Percentiles rank a stretch among this genome's conserved stretches.
These are phyloP conservation scores for Lacanobia wlatinum DNA, from an alignment of 2,888 invertebrate genomes.

Conservation along the genomic window DNA sequence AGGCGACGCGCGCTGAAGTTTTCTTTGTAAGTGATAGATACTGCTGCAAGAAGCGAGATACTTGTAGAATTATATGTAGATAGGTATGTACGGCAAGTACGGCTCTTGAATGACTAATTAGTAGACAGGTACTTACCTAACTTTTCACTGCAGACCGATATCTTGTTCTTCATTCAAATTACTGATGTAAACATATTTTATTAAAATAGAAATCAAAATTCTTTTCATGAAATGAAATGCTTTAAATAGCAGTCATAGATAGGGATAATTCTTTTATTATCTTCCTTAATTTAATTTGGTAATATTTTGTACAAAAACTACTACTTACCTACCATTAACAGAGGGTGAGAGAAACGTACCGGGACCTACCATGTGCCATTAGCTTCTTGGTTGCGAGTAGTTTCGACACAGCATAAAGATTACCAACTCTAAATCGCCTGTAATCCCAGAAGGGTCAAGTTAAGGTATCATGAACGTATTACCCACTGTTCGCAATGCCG, in stretches of 20 bases:
- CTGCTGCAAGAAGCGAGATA: constrained; percentile 1
- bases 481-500: constrained; percentile 37
- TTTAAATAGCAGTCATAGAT: too few species aligned
- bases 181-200: too few species aligned
- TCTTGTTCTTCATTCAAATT: background rate
- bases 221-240: too few species aligned
- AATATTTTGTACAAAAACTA: background rate
- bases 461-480: constrained; percentile 51
- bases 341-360: too few species aligned
- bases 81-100: background rate
- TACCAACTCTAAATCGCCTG: constrained; percentile 38
- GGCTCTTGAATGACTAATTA: constrained; percentile 18
- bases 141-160: background rate
- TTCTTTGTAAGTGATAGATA: constrained; percentile 29
- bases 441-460: constrained; percentile 48
- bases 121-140: constrained; percentile 3
- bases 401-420: constrained; percentile 33
- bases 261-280: too few species aligned
- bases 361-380: constrained; percentile 1
- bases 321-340: background rate
- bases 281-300: background rate
- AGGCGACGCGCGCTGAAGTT: constrained; percentile 61
- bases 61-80: background rate
- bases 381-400: constrained; percentile 4
- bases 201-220: too few species aligned